phyloP scores from a whole-genome alignment of 2,113 vertebrate genomes.

The Oreocharis arfaki region DNA sequence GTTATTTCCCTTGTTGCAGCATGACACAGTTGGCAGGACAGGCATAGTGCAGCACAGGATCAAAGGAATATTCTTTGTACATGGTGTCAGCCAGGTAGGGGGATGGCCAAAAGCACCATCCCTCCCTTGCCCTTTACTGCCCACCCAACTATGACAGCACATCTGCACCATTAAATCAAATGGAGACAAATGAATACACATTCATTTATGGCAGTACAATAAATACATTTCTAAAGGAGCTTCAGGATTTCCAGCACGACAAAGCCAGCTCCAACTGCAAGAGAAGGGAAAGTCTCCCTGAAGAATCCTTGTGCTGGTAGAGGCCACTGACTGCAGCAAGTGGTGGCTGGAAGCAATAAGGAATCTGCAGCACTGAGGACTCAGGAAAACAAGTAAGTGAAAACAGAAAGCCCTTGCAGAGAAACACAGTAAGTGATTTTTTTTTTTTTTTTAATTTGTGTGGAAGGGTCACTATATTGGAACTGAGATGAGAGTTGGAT shows the following conservation, averaged over 20 bases:
- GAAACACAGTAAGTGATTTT: neutral
- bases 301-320: neutral
- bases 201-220: neutral
- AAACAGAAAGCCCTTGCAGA: neutral
- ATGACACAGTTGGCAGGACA: rapidly evolving
- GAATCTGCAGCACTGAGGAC: neutral
- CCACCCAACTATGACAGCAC: neutral
- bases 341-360: neutral
- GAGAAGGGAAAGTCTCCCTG: neutral
- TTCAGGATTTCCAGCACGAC: neutral
- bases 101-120: neutral
- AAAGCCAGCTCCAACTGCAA: neutral
- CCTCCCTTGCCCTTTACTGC: neutral
- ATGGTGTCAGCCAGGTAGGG: neutral
- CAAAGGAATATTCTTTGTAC: neutral
- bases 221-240: neutral
- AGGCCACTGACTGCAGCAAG: neutral
- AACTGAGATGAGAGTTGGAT: neutral
- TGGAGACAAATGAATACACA: neutral
- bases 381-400: neutral
- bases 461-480: neutral
- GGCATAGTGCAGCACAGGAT: neutral
- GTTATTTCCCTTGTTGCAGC: neutral
- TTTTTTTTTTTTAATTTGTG: too few relatives aligned
- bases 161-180: neutral